Evolutionary conservation across 2,888 invertebrate species (phyloP), one percentile per base, ranked within the genome.

Genomic region (Poecilobothrus nobilitatus): DNA sequence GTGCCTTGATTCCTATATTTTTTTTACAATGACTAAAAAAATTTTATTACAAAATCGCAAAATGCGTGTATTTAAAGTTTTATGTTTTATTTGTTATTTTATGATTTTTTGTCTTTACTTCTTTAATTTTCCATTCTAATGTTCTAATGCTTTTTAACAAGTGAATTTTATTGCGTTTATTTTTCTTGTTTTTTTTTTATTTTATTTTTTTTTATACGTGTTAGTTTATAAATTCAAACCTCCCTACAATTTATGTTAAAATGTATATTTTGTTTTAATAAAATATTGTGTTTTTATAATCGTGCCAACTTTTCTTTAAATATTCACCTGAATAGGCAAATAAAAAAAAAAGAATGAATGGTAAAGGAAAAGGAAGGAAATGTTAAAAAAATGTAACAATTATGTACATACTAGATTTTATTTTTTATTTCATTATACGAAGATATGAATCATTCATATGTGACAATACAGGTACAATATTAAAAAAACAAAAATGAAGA

Each of bases 41-140:
- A 53, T 53, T n/a, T 53, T 53, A 53, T 53, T 53, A 53, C 53
- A 53, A 53, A 6, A 53, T 18, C 2, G 15, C 2, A 53, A 53
- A 53, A 53, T 53, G 53, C 53, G 53, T 53, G n/a, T 53, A 12
- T 53, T 53, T 8, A 1, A 12, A 2, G 9, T 53, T 53, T 53
- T 53, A 12, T 53, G 53, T 53, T 53, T 12, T 53, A 18, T 8
- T 37, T 37, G 37, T 37, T 37, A 12, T 12, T 27, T 37, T 37
- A 37, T 37, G 2, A 37, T 37, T 37, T 37, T 37, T 37, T 12
- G 2, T 53, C 18, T 53, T n/a, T n/a, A 10, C 8, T 53, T 53
- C 18, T 53, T 53, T 53, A 53, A 53, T 53, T 53, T 53, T 53
- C 53, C 53, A 53, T 53, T 53, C 15, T 53, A 53, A 53, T 53